Percentiles rank a stretch among this genome's conserved stretches.
Evolutionary conservation across 1,140 invertebrate species (phyloP).

Genomic region (Littorina saxatilis): DNA sequence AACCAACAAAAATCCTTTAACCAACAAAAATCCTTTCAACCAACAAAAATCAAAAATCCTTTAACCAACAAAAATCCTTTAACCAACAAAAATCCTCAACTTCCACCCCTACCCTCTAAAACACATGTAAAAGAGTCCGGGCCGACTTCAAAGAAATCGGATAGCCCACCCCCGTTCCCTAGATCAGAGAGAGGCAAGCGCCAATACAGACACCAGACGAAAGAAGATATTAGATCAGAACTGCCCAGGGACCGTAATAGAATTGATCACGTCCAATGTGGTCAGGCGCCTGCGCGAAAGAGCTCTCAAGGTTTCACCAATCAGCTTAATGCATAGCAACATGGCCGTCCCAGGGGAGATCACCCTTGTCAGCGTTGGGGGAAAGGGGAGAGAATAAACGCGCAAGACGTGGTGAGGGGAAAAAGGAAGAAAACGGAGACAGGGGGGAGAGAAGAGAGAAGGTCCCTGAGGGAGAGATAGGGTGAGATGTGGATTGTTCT

Average conservation of each 20-base stretch:
- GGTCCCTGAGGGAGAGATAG: too few species aligned
- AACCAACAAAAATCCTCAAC: not conserved
- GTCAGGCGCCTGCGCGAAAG: slow-evolving; percentile 30
- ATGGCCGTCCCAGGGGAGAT: slow-evolving; percentile 30
- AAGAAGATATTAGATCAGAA: slow-evolving; percentile 33
- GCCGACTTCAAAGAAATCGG: not conserved
- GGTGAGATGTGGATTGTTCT: not conserved
- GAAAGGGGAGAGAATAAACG: slow-evolving; percentile 34
- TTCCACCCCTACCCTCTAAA: not conserved
- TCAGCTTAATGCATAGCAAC: slow-evolving; percentile 38
- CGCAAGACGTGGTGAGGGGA: slow-evolving; percentile 14
- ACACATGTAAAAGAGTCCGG: not conserved
- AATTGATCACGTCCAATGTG: slow-evolving; percentile 33
- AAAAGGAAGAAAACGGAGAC: too few species aligned
- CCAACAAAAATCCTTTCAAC: not conserved
- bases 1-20: not conserved
- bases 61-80: too few species aligned
- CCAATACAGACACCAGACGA: not conserved
- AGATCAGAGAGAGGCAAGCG: not conserved
- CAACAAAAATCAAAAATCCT: too few species aligned
- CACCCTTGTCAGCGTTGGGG: slow-evolving; percentile 26
- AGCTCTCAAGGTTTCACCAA: slow-evolving; percentile 38
- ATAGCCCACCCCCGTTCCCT: not conserved
- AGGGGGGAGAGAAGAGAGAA: too few species aligned
- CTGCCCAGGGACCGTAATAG: slow-evolving; percentile 23